These are phyloP conservation scores for Eucera pruinosa DNA, from an alignment of 2,888 invertebrate genomes.

Conservation along the genomic window DNA sequence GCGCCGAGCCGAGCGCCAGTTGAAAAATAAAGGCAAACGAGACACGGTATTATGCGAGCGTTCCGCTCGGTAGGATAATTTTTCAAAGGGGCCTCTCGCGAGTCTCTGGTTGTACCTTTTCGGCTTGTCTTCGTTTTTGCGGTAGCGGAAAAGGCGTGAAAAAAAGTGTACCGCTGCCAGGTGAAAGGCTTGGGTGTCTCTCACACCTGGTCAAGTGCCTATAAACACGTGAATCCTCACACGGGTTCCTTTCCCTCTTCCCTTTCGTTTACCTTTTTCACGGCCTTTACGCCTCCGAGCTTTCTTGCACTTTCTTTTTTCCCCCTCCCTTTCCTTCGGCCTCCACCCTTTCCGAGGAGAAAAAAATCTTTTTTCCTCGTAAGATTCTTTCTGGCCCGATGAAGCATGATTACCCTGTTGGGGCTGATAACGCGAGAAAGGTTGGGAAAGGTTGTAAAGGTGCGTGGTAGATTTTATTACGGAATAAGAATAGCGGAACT, in stretches of 20 bases:
- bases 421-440: slow-evolving; percentile 18
- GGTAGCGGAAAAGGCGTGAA: slow-evolving; percentile 38
- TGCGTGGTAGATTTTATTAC: slow-evolving; percentile 13
- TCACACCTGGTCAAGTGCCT: slow-evolving; percentile 28
- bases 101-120: slow-evolving; percentile 63
- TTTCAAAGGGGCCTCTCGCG: slow-evolving; percentile 77
- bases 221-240: slow-evolving; percentile 3
- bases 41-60: slow-evolving; percentile 73
- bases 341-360: background rate
- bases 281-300: slow-evolving; percentile 57
- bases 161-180: slow-evolving; percentile 33
- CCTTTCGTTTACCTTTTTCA: slow-evolving; percentile 62
- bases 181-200: slow-evolving; percentile 45
- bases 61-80: slow-evolving; percentile 81
- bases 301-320: slow-evolving; percentile 24
- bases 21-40: slow-evolving; percentile 51
- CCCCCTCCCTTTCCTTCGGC: slow-evolving; percentile 3
- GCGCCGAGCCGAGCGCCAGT: slow-evolving; percentile 20
- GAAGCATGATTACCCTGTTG: slow-evolving; percentile 69
- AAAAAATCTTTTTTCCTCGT: slow-evolving; percentile 42
- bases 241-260: slow-evolving; percentile 3
- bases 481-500: too few relatives aligned
- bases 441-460: slow-evolving; percentile 11
- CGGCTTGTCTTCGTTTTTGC: slow-evolving; percentile 72
- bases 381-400: slow-evolving; percentile 75